Evolutionary conservation across 2,113 vertebrate species (phyloP).

Genomic region (Myotis lucifugus): DNA sequence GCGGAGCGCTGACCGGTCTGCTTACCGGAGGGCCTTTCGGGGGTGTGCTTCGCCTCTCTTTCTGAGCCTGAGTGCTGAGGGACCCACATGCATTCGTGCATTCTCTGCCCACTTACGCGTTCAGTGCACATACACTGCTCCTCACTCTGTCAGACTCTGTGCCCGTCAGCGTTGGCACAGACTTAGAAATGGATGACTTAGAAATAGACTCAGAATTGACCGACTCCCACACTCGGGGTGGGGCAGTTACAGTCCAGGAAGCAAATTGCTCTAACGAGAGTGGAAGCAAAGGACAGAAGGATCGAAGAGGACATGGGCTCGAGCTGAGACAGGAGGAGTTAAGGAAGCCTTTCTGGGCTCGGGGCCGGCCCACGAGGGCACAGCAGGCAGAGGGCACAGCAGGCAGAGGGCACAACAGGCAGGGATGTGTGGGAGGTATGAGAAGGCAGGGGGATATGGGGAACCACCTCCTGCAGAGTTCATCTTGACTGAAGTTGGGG

Average conservation of each 20-base stretch:
- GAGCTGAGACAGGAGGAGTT: background rate
- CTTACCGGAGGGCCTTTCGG: background rate
- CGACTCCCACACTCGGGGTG: background rate
- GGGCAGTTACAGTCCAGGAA: background rate
- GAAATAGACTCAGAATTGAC: background rate
- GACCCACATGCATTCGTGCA: background rate
- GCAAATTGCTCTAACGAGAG: background rate
- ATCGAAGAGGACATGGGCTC: background rate
- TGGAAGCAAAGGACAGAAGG: background rate
- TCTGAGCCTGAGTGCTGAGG: background rate
- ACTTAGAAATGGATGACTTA: slow-evolving; percentile 18
- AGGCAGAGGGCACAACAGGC: background rate
- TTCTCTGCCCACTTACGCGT: background rate
- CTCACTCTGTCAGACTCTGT: background rate
- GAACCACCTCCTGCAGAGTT: background rate
- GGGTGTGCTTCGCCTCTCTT: background rate
- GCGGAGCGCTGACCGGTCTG: rapidly evolving
- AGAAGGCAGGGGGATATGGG: background rate
- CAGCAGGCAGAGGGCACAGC: background rate
- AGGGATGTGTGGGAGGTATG: rapidly evolving
- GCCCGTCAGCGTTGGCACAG: background rate
- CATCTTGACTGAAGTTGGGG: background rate
- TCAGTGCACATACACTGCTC: rapidly evolving
- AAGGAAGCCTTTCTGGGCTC: background rate
- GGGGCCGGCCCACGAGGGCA: rapidly evolving